Evolutionary conservation across 1,140 invertebrate species (phyloP), one percentile per base, ranked within the genome.

Genomic region (Drosophila teissieri): DNA sequence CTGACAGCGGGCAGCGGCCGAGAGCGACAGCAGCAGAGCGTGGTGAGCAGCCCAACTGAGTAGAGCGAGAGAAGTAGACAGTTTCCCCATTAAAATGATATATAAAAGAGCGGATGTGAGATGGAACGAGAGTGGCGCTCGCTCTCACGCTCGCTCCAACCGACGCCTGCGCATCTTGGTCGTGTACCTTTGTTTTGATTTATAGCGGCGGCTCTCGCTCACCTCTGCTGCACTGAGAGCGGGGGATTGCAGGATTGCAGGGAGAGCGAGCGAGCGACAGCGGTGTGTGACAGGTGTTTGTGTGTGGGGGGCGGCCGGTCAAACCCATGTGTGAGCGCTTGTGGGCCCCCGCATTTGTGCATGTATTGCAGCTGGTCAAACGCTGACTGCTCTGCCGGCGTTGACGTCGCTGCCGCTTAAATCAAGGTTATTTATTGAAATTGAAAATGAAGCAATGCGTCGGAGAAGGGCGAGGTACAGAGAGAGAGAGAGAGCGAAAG

Each of bases 341-440:
- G 27, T 53, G 56, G 40, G 52, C 2, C 65, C 68, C 45, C 60
- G 36, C 24, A 44, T 46, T 63, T 74, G 72, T 74, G 52, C 74
- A 74, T 74, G 72, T 70, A 58, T 72, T 88, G 80, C 84, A 82
- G 76, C 84, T 89, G 83, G 83, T 89, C 84, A 88, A 83, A 89
- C 19, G 68, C 37, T 4, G 53, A 31, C 39, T 65, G 78, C 67
- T 69, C 76, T 61, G 78, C 64, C 53, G 42, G 24, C 64, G 55
- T 78, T 70, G 68, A 44, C 84, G 84, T 54, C 69, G 80, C 76
- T 58, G 84, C 40, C 76, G 77, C 80, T 88, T 88, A 88, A 88
- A 88, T 88, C 84, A 88, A 88, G 84, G 84, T 88, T 88, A 88
- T 88, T 88, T 88, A 88, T 88, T 88, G 84, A 88, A 89, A 88